These are phyloP conservation scores for Thereva nobilitata DNA, from an alignment of 2,888 invertebrate species.

Conservation along the genomic window DNA sequence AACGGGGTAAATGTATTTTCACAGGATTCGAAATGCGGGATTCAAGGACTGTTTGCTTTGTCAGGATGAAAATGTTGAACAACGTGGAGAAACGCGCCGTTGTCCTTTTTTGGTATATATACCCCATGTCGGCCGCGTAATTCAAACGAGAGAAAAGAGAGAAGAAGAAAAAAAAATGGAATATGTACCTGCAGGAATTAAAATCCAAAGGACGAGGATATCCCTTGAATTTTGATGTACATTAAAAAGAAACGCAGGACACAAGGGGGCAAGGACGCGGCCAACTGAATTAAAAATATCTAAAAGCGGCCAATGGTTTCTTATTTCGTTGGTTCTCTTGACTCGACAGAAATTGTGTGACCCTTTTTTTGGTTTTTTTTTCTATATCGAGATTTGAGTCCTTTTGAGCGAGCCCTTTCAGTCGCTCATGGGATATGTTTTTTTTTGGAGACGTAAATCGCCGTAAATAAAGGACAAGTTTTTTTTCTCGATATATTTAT, in stretches of 20 bases:
- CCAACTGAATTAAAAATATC: too few relatives aligned
- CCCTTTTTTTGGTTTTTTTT: conserved; percentile 1
- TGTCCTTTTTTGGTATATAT: not conserved
- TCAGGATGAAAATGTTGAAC: not conserved
- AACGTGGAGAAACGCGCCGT: not conserved
- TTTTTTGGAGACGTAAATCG: conserved; percentile 17
- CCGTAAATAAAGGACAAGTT: conserved; percentile 2
- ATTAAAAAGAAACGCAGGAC: too few relatives aligned
- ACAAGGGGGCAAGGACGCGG: too few relatives aligned
- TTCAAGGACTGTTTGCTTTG: too few relatives aligned
- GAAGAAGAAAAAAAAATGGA: too few relatives aligned
- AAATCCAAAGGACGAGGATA: conserved; percentile 7
- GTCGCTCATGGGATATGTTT: conserved; percentile 4
- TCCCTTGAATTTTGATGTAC: not conserved
- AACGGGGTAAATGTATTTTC: too few relatives aligned
- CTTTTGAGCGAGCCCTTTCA: conserved; percentile 3
- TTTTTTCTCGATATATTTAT: conserved; percentile 7
- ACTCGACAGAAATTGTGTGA: not conserved
- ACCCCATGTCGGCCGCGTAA: conserved; percentile 15
- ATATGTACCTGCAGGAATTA: conserved; percentile 21
- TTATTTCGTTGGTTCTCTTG: not conserved
- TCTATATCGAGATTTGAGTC: not conserved
- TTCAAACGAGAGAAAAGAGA: conserved; percentile 10
- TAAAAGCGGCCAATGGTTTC: too few relatives aligned
- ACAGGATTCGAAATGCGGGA: too few relatives aligned